A percentile compares a stretch with the other conserved stretches of the same genome.
phyloP scores from a whole-genome alignment of 2,888 invertebrate genomes.

The Gordius sp. region DNA sequence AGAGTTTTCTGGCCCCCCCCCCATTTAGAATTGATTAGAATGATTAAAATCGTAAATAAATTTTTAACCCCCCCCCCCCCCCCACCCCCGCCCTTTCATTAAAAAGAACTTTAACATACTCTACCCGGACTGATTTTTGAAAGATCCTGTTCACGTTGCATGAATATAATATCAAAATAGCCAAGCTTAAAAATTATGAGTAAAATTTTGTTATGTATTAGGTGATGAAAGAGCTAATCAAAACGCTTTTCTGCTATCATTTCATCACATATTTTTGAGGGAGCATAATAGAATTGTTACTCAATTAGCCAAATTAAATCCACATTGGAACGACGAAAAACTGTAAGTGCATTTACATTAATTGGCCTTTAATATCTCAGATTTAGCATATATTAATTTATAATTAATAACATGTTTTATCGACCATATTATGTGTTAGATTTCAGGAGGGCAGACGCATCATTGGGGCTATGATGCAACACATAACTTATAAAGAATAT shows the following conservation, averaged over 20 bases:
- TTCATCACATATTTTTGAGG: background rate
- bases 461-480: constrained; percentile 9
- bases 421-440: no score
- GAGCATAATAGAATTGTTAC: background rate
- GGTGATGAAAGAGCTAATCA: constrained; percentile 1
- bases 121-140: no score
- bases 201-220: constrained; percentile 20
- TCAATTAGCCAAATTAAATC: background rate
- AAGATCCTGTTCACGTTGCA: no score
- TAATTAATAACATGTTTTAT: background rate
- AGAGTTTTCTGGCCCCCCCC: no score
- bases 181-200: no score
- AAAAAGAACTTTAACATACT: no score
- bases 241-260: background rate
- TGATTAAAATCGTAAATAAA: no score
- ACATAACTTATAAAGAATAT: constrained; percentile 10
- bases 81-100: no score
- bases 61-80: no score
- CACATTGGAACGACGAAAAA: constrained; percentile 20
- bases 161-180: no score
- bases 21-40: no score
- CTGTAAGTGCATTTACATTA: background rate
- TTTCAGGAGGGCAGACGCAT: constrained; percentile 1
- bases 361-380: no score
- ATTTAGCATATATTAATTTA: background rate